Percentiles rank a stretch among this genome's conserved stretches.
phyloP scores from a whole-genome alignment of 2,797 vertebrate genomes.

The Heliangelus exortis region DNA sequence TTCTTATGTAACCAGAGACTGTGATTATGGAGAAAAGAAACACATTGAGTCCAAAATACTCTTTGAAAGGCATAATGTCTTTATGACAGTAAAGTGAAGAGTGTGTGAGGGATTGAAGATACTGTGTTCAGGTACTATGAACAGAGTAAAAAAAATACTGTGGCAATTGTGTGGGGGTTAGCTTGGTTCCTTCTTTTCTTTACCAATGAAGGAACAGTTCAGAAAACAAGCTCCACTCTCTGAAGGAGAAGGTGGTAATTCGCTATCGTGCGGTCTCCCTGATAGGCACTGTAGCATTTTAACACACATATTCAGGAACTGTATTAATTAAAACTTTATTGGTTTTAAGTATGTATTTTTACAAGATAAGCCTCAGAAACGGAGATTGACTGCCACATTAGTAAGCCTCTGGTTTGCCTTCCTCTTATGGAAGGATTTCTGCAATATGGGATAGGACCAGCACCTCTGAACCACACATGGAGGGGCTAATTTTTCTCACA shows the following conservation, averaged over 20 bases:
- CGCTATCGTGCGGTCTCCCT: background rate
- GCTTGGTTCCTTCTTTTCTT: background rate
- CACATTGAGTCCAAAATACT: background rate
- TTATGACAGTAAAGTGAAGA: background rate
- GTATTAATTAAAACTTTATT: background rate
- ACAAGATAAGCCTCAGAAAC: background rate
- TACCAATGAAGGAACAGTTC: background rate
- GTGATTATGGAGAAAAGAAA: background rate
- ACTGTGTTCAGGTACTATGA: background rate
- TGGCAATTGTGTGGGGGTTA: background rate
- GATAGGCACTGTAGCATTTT: background rate
- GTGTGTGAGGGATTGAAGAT: background rate
- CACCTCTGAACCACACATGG: background rate
- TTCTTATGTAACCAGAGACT: background rate
- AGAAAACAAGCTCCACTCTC: background rate
- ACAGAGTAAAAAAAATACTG: background rate
- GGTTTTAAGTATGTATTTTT: background rate
- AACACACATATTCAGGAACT: background rate
- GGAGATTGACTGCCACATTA: background rate
- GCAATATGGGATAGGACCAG: background rate
- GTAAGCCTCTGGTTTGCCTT: background rate
- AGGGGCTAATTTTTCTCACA: background rate
- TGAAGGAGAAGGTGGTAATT: background rate
- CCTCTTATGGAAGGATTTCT: background rate
- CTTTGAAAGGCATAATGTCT: background rate